Conservation (phyloP, 2,113 vertebrate species). For the Leuciscus idus region DNA sequence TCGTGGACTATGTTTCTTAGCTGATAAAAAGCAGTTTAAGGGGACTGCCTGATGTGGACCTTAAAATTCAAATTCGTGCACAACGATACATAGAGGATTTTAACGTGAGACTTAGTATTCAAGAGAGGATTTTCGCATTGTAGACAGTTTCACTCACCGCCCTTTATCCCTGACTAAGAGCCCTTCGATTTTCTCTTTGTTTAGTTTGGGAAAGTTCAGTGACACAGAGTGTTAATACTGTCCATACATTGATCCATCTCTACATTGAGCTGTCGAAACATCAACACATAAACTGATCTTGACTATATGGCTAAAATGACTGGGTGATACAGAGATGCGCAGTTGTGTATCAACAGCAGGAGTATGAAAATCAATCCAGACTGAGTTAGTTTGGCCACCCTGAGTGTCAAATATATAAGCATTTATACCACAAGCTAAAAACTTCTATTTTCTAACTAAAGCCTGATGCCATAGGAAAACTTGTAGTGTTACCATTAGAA, state of each 20-base stretch:
- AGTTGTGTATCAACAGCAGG: neutral
- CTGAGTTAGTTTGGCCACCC: neutral
- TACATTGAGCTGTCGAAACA: conserved; percentile 33
- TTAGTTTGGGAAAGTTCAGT: conserved; percentile 39
- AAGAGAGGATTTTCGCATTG: conserved; percentile 23
- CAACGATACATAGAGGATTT: neutral
- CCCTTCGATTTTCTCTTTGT: conserved; percentile 39
- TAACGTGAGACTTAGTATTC: conserved; percentile 23
- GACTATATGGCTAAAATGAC: conserved; percentile 12
- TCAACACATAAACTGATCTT: conserved; percentile 28
- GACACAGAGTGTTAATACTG: conserved; percentile 35
- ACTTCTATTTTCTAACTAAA: neutral
- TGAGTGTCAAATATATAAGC: conserved; percentile 20
- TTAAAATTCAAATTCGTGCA: neutral
- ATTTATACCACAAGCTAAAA: conserved; percentile 5
- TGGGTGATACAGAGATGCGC: neutral
- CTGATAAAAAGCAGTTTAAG: conserved; percentile 41
- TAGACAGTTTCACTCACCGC: conserved; percentile 27
- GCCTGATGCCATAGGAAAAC: neutral
- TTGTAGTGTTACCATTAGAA: neutral
- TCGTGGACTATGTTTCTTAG: conserved; percentile 16
- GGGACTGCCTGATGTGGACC: conserved; percentile 4
- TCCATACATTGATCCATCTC: conserved; percentile 39
- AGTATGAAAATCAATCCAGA: conserved; percentile 26
- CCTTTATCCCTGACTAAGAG: conserved; percentile 41